Evolutionary conservation across 2,888 invertebrate genomes (phyloP), one percentile per base, ranked within the genome.

Genomic region (Sinelater perroti): DNA sequence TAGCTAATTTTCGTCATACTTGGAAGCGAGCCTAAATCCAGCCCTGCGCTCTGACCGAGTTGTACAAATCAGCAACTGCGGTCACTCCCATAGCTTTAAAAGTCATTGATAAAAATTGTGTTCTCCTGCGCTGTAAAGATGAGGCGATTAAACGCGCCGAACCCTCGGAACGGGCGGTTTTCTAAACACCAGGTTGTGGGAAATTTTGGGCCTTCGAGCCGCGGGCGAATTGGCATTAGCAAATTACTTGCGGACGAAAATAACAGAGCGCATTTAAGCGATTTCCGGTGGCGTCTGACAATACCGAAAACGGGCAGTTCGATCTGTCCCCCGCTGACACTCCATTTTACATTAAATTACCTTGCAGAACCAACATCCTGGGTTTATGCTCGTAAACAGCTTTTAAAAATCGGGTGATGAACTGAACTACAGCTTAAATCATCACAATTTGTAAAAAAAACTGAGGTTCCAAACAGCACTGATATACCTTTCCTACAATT

Each of bases 271-370:
- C 38, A 33, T 42, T 42, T 55, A 31, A 47, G 38, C 35, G 31
- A 49, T 49, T 55, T 55, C 55, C 55, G 55, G 55, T 49, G 40
- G 13, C 42, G 40, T 33, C n/a, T 14, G 18, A n/a, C n/a, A n/a
- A n/a, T n/a, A n/a, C n/a, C n/a, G n/a, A n/a, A n/a, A n/a, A n/a
- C n/a, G n/a, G n/a, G n/a, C n/a, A n/a, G n/a, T n/a, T n/a, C n/a
- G n/a, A n/a, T n/a, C n/a, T n/a, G n/a, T n/a, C n/a, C n/a, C 35
- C 17, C 21, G 40, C 40, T 21, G 40, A 10, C n/a, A n/a, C n/a
- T n/a, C n/a, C n/a, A n/a, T n/a, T n/a, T n/a, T n/a, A n/a, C n/a
- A n/a, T n/a, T n/a, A n/a, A n/a, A n/a, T n/a, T n/a, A n/a, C n/a
- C n/a, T n/a, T n/a, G n/a, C n/a, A n/a, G n/a, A n/a, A n/a, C n/a